A percentile compares a stretch with the other conserved stretches of the same genome.
Evolutionary conservation across 2,113 vertebrate genomes (phyloP).

Genomic region (Notarius quadriscutis): DNA sequence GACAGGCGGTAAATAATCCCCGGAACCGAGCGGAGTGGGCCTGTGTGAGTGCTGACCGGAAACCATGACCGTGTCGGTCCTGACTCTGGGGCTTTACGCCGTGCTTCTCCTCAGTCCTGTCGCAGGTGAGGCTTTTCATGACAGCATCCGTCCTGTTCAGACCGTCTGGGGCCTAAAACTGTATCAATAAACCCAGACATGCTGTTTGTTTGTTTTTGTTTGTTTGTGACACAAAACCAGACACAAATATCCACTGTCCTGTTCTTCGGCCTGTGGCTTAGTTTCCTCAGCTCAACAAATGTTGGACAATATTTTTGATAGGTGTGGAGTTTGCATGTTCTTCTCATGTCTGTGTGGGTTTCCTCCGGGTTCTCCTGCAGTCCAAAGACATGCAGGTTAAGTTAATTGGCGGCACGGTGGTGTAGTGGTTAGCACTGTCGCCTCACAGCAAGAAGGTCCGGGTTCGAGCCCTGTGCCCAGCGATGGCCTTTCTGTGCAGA

Average conservation of each 20-base stretch:
- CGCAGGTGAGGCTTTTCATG: slow-evolving; percentile 54
- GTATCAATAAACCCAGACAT: neutral
- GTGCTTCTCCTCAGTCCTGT: slow-evolving; percentile 56
- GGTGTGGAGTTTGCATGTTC: too few species aligned
- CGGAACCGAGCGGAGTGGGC: slow-evolving; percentile 10
- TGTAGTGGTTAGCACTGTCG: too few species aligned
- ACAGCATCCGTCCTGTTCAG: too few species aligned
- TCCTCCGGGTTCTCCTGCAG: too few species aligned
- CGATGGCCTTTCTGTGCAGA: too few species aligned
- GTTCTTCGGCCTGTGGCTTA: neutral
- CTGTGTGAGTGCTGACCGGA: neutral
- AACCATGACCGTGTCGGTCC: slow-evolving; percentile 41
- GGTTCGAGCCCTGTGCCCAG: too few species aligned
- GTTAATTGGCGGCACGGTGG: too few species aligned
- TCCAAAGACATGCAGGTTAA: too few species aligned
- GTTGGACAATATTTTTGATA: neutral
- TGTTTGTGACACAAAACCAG: neutral
- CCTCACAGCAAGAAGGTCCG: too few species aligned
- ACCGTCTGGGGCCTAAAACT: too few species aligned
- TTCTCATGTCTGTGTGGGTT: too few species aligned
- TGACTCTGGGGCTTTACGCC: slow-evolving; percentile 48
- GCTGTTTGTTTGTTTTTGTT: too few species aligned
- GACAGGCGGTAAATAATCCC: neutral
- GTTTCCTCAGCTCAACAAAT: neutral
- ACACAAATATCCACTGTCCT: neutral